Evolutionary conservation across 1,140 invertebrate species (phyloP).

Genomic region (Adoxophyes honmai): DNA sequence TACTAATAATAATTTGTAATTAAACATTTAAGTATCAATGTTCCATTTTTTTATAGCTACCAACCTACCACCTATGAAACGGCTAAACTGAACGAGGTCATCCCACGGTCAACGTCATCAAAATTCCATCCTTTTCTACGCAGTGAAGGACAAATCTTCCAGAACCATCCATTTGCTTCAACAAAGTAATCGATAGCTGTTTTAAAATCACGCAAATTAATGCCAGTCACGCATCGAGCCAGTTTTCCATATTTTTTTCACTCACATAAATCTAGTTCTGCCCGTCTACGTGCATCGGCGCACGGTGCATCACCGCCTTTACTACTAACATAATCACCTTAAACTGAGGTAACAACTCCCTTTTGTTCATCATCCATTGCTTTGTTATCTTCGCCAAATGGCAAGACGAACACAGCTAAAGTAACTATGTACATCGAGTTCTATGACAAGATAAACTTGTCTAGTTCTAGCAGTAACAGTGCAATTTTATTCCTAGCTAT

Average conservation of each 20-base stretch:
- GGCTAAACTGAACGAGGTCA: too few species aligned
- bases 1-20: too few species aligned
- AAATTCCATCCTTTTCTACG: too few species aligned
- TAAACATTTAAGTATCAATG: too few species aligned
- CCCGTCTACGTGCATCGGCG: conserved; percentile 37
- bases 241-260: conserved; percentile 43
- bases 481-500: background rate
- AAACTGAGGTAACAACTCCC: background rate
- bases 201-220: background rate
- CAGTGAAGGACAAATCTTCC: too few species aligned
- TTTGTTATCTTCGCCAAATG: background rate
- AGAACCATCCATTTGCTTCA: too few species aligned
- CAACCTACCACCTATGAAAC: too few species aligned
- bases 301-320: conserved; percentile 23
- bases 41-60: too few species aligned
- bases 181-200: too few species aligned
- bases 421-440: background rate
- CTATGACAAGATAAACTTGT: background rate
- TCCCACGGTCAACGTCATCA: too few species aligned
- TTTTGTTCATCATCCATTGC: conserved; percentile 22
- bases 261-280: conserved; percentile 36
- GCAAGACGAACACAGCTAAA: background rate
- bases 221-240: conserved; percentile 8
- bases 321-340: background rate
- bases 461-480: background rate